phyloP scores from a whole-genome alignment of 2,797 vertebrate species.

The Craterocephalus amniculus region DNA sequence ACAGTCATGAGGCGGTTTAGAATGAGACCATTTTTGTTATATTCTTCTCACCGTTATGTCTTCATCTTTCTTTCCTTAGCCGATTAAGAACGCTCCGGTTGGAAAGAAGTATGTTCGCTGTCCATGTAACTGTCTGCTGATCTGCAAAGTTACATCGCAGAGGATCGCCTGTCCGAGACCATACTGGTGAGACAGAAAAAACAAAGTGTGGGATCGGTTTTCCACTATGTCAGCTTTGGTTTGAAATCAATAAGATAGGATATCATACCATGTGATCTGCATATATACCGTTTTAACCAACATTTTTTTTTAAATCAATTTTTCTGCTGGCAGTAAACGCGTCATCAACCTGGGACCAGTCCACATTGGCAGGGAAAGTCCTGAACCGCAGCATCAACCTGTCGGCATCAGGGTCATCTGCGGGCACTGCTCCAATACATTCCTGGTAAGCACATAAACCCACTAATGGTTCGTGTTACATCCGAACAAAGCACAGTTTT shows the following conservation, averaged over 20 bases:
- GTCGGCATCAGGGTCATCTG: constrained; percentile 88
- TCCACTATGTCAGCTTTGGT: background rate
- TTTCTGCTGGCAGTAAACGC: constrained; percentile 81
- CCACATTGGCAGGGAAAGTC: constrained; percentile 83
- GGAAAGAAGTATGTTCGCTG: constrained; percentile 95
- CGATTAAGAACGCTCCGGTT: constrained; percentile 90
- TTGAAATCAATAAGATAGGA: background rate
- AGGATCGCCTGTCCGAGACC: constrained; percentile 90
- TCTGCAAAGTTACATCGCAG: constrained; percentile 92
- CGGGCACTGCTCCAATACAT: constrained; percentile 89
- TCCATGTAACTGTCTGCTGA: constrained; percentile 92
- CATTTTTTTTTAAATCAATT: background rate
- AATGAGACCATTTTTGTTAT: background rate
- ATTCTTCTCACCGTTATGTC: background rate
- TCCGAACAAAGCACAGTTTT: background rate
- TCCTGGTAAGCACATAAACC: constrained; percentile 81
- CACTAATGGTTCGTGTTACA: background rate
- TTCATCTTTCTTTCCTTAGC: constrained; percentile 55
- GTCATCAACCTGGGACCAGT: constrained; percentile 90
- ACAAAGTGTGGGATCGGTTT: background rate
- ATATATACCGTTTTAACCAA: background rate
- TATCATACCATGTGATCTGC: background rate
- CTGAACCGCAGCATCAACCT: constrained; percentile 82
- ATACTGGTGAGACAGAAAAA: constrained; percentile 84
- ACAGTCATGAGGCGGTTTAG: background rate